A percentile compares a stretch with the other conserved stretches of the same genome.
Conservation (phyloP, 2,113 vertebrate genomes). For the Halcyon senegalensis region DNA sequence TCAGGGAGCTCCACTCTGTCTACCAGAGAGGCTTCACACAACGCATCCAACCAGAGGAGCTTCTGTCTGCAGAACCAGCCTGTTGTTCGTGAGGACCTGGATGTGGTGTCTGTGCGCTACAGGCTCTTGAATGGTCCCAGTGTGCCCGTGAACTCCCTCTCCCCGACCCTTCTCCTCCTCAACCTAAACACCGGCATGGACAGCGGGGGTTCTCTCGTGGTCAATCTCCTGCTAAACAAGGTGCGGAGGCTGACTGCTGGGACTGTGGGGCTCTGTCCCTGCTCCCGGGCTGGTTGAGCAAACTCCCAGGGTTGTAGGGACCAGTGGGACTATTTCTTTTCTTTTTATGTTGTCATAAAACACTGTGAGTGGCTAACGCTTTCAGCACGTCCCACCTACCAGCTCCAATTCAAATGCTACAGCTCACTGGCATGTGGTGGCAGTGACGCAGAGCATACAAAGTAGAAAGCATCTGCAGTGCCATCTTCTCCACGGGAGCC, state of each 20-base stretch:
- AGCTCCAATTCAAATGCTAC: neutral
- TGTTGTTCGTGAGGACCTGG: constrained; percentile 84
- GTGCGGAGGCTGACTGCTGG: constrained; percentile 30
- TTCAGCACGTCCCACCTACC: neutral
- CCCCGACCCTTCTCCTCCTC: constrained; percentile 82
- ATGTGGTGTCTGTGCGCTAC: constrained; percentile 87
- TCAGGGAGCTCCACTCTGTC: neutral
- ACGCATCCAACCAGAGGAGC: fast-evolving
- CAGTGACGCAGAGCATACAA: neutral
- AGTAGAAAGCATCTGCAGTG: constrained; percentile 15
- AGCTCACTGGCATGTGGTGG: neutral
- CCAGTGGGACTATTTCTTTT: neutral
- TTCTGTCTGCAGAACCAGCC: constrained; percentile 82
- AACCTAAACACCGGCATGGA: constrained; percentile 79
- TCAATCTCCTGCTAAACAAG: constrained; percentile 84
- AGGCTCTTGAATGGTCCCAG: constrained; percentile 74
- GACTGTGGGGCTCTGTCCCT: neutral
- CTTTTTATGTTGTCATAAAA: neutral
- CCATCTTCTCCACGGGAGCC: neutral
- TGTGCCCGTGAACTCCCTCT: constrained; percentile 66
- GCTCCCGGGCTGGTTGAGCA: neutral
- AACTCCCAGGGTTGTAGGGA: neutral
- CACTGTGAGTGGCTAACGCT: neutral
- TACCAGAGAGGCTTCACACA: neutral
- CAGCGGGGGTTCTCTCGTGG: constrained; percentile 87